Percentiles rank a stretch among this genome's conserved stretches.
These are phyloP conservation scores for Vombatus ursinus DNA, from an alignment of 2,113 vertebrate genomes.

Conservation along the genomic window DNA sequence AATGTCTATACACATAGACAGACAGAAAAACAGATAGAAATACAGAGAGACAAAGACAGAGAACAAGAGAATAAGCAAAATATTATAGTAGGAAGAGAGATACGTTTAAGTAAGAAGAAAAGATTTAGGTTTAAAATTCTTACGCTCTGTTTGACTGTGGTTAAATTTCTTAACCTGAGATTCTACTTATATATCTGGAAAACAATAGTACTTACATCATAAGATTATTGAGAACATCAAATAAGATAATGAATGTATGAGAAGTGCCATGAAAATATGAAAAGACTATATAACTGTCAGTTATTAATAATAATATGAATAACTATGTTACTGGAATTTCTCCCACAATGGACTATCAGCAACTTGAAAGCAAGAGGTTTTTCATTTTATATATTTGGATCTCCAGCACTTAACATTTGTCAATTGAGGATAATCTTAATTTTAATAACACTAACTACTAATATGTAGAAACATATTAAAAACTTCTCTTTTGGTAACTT, in stretches of 20 bases:
- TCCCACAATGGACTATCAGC: neutral
- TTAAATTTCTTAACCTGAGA: neutral
- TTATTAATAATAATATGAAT: neutral
- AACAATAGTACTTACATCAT: neutral
- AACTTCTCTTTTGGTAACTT: neutral
- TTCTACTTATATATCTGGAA: neutral
- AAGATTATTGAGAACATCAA: neutral
- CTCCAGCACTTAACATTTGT: neutral
- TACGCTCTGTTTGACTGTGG: neutral
- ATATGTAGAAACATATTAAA: neutral
- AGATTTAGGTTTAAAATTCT: neutral
- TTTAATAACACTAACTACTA: neutral
- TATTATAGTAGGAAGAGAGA: neutral
- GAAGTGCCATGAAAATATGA: neutral
- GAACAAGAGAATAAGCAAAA: neutral
- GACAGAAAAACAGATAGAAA: neutral
- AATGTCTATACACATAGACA: neutral
- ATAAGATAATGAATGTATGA: neutral
- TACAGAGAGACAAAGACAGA: neutral
- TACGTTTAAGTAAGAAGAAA: neutral
- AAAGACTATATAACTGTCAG: neutral
- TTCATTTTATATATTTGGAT: neutral
- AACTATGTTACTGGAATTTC: neutral
- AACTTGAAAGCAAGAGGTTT: neutral
- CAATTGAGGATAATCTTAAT: neutral